Evolutionary conservation across 2,888 invertebrate genomes (phyloP).

Genomic region (Rotaria sp.): DNA sequence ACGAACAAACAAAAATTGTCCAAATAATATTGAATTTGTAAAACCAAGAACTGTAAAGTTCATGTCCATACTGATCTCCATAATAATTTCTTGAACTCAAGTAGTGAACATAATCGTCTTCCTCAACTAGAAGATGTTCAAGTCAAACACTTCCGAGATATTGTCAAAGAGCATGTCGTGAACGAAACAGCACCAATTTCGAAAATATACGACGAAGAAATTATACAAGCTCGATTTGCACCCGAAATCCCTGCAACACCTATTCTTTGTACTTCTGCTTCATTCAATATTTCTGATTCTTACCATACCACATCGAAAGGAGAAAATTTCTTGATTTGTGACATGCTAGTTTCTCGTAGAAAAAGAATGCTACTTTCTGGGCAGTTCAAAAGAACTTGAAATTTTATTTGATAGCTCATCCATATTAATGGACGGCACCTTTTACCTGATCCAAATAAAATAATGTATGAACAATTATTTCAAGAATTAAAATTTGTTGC

Average conservation of each 20-base stretch:
- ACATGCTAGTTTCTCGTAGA: neutral
- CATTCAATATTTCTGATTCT: neutral
- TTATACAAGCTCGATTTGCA: neutral
- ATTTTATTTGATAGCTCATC: neutral
- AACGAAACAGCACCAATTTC: neutral
- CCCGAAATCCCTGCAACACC: neutral
- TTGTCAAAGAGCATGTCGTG: neutral
- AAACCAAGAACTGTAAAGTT: too few relatives aligned
- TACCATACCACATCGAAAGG: neutral
- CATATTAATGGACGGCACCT: neutral
- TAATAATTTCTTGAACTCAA: neutral
- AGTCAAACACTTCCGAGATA: neutral
- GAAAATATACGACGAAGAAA: neutral
- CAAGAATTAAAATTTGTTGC: neutral
- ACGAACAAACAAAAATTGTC: neutral
- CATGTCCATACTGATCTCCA: too few relatives aligned
- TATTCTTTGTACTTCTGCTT: neutral
- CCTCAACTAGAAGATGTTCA: neutral
- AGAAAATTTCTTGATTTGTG: neutral
- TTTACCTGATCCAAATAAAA: neutral
- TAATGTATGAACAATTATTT: neutral
- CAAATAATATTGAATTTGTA: neutral
- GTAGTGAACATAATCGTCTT: neutral
- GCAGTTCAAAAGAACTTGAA: neutral
- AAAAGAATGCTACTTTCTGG: neutral